Evolutionary conservation across 1,140 invertebrate species (phyloP), one percentile per base, ranked within the genome.

Genomic region (Drosophila varians): DNA sequence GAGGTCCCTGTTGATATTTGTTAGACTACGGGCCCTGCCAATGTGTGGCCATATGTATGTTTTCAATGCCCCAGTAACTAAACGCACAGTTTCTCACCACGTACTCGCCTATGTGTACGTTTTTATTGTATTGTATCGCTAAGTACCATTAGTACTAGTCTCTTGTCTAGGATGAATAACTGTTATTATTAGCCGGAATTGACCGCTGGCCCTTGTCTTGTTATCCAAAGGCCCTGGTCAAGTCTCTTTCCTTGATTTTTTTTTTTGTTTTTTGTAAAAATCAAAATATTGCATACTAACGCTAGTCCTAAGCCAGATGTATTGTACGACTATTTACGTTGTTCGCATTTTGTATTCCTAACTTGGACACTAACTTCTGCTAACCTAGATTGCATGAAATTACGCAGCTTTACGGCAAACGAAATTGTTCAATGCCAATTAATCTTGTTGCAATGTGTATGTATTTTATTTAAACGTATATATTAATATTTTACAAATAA

Each of bases 381-480:
- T 71, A 73, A 48, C 53, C 48, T 72, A 73, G 69, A 54, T 62
- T 57, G 66, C 68, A 71, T 60, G 49, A 48, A 64, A 64, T 48
- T 51, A 74, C 38, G 52, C 58, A 65, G 57, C 69, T 64, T 73
- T 72, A 62, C 47, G 38, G 40, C 55, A 72, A 49, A 26, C 58
- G 68, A 55, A 65, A 64, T 45, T 46, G 51, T 73, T 73, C 38
- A 65, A 56, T 55, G 58, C 70, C 71, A 73, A 51, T 65, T 56
- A 84, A 60, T 86, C 83, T 86, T 84, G 80, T 84, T 84, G 77
- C 80, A 84, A 54, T 62, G 56, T 72, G 56, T 72, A 60, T 72
- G 56, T 74, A 76, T 80, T 74, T 87, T 77, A 66, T 86, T 87
- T 74, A 77, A 54, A 80, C 77, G 49, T 77, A 74, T 88, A 56